Conservation (phyloP, 2,888 invertebrate genomes). For the Rhagium mordax region DNA sequence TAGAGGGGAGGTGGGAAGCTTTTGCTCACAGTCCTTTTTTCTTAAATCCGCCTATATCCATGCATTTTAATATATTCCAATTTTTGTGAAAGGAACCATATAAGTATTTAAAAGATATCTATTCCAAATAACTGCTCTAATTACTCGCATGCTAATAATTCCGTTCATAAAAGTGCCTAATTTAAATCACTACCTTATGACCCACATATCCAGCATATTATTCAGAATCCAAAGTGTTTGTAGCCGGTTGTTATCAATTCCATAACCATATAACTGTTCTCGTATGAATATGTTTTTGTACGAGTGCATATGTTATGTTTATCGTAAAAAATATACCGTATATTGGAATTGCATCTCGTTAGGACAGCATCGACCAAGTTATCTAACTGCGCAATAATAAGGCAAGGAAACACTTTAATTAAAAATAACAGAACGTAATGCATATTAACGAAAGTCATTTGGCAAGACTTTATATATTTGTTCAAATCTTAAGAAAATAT, state of each 20-base stretch:
- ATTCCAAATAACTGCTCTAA: constrained; percentile 2
- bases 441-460: too few species aligned
- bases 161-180: neutral
- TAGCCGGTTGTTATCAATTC: neutral
- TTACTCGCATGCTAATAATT: neutral
- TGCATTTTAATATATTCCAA: too few species aligned
- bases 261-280: constrained; percentile 24
- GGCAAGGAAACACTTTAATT: neutral
- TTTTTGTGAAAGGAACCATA: too few species aligned
- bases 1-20: too few species aligned
- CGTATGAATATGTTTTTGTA: constrained; percentile 11
- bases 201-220: constrained; percentile 26
- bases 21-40: too few species aligned
- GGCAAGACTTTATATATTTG: too few species aligned
- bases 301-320: neutral
- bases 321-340: neutral
- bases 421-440: too few species aligned
- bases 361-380: neutral
- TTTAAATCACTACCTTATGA: constrained; percentile 1
- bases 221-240: neutral
- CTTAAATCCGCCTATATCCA: too few species aligned
- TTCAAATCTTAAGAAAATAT: too few species aligned
- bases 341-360: neutral
- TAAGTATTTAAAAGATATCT: neutral
- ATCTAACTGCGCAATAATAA: neutral